Conservation (phyloP, 2,113 vertebrate species). For the Apteryx owenii region DNA sequence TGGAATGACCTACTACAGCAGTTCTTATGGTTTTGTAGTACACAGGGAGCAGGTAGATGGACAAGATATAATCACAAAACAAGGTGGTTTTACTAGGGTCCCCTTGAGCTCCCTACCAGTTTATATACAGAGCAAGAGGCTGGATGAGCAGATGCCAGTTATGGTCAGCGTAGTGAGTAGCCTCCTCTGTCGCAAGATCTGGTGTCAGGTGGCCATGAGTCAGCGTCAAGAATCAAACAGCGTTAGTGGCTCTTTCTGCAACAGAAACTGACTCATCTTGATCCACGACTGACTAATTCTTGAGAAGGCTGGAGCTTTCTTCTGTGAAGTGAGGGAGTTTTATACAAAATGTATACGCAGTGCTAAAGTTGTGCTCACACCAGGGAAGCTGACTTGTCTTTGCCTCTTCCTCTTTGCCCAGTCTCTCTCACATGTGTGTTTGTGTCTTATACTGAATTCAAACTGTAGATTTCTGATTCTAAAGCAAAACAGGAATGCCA, state of each 20-base stretch:
- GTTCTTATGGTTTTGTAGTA: not conserved
- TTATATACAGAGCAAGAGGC: not conserved
- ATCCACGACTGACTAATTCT: too few relatives aligned
- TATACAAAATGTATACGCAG: not conserved
- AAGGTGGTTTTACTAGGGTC: not conserved
- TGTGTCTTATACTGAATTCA: not conserved
- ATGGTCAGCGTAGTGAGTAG: not conserved
- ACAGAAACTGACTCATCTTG: not conserved
- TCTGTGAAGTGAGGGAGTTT: not conserved
- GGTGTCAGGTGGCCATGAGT: not conserved
- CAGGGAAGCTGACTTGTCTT: not conserved
- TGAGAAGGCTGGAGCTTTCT: not conserved
- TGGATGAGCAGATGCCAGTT: not conserved
- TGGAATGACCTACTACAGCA: accelerated
- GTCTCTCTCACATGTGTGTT: not conserved
- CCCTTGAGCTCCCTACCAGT: not conserved
- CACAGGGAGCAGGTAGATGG: not conserved
- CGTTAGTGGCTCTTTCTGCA: not conserved
- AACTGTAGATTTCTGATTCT: not conserved
- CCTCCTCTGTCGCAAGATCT: not conserved
- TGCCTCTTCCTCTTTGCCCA: not conserved
- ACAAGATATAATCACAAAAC: not conserved
- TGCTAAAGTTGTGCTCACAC: not conserved
- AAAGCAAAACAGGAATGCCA: not conserved
- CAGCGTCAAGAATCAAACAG: not conserved